Conservation (phyloP, 2,888 invertebrate genomes). For the Helobdella robusta region DNA sequence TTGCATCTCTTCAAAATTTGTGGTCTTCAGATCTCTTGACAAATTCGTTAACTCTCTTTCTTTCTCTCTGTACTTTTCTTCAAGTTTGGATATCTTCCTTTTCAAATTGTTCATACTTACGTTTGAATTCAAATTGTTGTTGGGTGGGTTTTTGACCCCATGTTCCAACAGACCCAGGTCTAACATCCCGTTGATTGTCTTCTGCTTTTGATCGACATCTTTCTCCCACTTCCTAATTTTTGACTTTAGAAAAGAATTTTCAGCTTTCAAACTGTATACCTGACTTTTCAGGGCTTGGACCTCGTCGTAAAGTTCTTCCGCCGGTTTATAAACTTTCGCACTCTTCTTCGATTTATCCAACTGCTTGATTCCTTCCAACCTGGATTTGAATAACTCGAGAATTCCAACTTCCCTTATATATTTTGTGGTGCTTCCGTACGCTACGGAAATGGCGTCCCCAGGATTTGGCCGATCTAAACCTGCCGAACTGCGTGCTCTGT, state of each 20-base stretch:
- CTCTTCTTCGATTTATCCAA: not conserved
- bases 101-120: conserved; percentile 4
- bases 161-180: not conserved
- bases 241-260: not conserved
- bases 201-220: not conserved
- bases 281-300: not conserved
- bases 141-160: not conserved
- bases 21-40: conserved; percentile 46
- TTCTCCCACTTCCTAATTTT: not conserved
- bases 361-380: not conserved
- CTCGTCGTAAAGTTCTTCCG: not conserved
- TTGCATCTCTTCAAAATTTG: conserved; percentile 46
- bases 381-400: not conserved
- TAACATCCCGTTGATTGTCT: not conserved
- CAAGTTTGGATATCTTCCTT: conserved; percentile 7
- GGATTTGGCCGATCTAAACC: too few species aligned
- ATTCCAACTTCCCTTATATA: not conserved
- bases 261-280: not conserved
- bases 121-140: not conserved
- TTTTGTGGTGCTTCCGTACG: not conserved
- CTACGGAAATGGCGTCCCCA: too few species aligned
- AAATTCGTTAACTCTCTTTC: conserved; percentile 40
- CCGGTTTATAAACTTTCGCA: not conserved
- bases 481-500: too few species aligned
- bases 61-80: conserved; percentile 15